phyloP scores from a whole-genome alignment of 2,113 vertebrate species.

The Lanius ludovicianus region DNA sequence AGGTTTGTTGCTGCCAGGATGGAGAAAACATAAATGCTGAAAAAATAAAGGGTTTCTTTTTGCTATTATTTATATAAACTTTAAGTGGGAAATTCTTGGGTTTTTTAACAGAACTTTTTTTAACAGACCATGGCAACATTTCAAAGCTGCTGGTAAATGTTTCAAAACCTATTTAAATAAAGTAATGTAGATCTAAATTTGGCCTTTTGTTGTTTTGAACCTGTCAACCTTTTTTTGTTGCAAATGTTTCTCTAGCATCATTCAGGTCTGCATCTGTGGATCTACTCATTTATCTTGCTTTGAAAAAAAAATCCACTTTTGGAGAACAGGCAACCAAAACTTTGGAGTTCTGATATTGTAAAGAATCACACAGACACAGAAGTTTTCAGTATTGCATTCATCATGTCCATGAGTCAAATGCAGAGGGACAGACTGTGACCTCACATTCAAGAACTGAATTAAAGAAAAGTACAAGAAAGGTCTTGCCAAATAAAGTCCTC shows the following conservation, averaged over 20 bases:
- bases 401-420: not conserved
- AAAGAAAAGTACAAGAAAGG: not conserved
- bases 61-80: not conserved
- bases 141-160: slow-evolving; percentile 16
- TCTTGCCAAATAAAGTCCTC: not conserved
- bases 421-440: not conserved
- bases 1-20: not conserved
- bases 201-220: not conserved
- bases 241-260: not conserved
- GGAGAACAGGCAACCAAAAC: not conserved
- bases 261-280: not conserved
- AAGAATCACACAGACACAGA: not conserved
- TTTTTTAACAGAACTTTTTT: not conserved
- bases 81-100: not conserved
- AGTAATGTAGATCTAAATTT: not conserved
- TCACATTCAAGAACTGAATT: not conserved
- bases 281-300: not conserved
- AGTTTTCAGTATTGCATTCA: not conserved
- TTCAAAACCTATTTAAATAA: not conserved
- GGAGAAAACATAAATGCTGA: not conserved
- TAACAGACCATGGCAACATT: not conserved
- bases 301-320: not conserved
- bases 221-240: not conserved
- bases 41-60: not conserved
- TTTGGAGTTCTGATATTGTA: not conserved